These are phyloP conservation scores for Aplochiton taeniatus DNA, from an alignment of 2,797 vertebrate genomes.

Conservation along the genomic window DNA sequence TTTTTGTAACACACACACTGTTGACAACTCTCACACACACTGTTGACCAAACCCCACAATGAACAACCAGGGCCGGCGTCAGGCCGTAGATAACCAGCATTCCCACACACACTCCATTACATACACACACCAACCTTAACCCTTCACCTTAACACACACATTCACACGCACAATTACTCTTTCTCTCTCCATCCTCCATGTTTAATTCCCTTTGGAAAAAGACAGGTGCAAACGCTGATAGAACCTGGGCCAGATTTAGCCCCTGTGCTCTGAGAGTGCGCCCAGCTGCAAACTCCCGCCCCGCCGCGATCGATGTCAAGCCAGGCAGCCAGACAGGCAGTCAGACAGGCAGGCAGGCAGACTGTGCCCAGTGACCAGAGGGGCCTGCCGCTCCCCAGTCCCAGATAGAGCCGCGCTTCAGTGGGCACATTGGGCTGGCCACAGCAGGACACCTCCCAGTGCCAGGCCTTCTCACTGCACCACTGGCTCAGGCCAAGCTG, in stretches of 20 bases:
- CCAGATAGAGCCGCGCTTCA: slow-evolving; percentile 70
- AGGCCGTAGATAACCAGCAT: slow-evolving; percentile 32
- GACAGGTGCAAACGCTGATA: slow-evolving; percentile 78
- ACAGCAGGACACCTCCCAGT: slow-evolving; percentile 64
- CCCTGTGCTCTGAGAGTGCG: slow-evolving; percentile 82
- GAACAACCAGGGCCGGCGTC: slow-evolving; percentile 38
- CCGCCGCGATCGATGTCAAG: slow-evolving; percentile 87
- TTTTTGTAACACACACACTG: slow-evolving; percentile 2
- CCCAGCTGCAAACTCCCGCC: slow-evolving; percentile 86
- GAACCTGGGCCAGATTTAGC: slow-evolving; percentile 75
- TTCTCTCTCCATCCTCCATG: slow-evolving; percentile 49
- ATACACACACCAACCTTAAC: slow-evolving; percentile 11
- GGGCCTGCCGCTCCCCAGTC: slow-evolving; percentile 56
- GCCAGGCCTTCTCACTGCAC: slow-evolving; percentile 68
- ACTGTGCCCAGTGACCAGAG: slow-evolving; percentile 69
- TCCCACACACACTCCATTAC: slow-evolving; percentile 10
- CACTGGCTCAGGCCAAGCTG: slow-evolving; percentile 58
- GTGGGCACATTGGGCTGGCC: slow-evolving; percentile 72
- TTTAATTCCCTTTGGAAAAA: slow-evolving; percentile 78
- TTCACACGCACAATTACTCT: slow-evolving; percentile 5
- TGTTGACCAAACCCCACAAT: slow-evolving; percentile 12
- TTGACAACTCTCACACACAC: slow-evolving; percentile 7
- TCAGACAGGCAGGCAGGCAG: slow-evolving; percentile 66
- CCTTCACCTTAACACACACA: slow-evolving; percentile 5
- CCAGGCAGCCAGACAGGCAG: slow-evolving; percentile 70